Evolutionary conservation across 2,888 invertebrate genomes (phyloP).

Genomic region (Aethes cnicana): DNA sequence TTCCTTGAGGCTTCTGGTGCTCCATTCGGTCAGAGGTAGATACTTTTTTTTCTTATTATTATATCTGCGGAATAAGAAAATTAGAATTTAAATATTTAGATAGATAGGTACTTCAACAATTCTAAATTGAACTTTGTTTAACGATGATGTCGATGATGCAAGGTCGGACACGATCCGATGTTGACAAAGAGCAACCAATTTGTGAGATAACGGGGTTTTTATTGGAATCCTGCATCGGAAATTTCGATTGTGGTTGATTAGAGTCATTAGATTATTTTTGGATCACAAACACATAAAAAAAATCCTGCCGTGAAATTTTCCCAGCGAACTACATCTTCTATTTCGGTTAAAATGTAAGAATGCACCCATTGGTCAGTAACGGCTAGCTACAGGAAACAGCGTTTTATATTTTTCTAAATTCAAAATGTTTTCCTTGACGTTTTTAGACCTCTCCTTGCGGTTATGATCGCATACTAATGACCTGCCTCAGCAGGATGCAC

Average conservation of each 20-base stretch:
- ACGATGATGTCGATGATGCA: constrained; percentile 6
- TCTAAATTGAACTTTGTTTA: neutral
- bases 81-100: no score
- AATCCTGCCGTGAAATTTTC: no score
- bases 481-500: neutral
- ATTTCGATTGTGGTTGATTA: constrained; percentile 8
- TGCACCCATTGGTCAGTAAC: no score
- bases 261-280: constrained; percentile 14
- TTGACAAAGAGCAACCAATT: constrained; percentile 18
- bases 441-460: no score
- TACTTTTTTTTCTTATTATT: constrained; percentile 1
- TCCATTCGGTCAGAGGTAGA: constrained; percentile 35
- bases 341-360: no score
- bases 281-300: neutral
- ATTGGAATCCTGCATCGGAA: neutral
- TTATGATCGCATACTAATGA: constrained; percentile 6
- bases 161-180: constrained; percentile 9
- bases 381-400: no score
- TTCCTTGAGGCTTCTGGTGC: constrained; percentile 31
- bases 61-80: constrained; percentile 16
- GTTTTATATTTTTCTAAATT: no score
- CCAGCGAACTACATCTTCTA: no score
- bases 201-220: constrained; percentile 16
- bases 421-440: no score
- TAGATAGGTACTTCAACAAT: no score